phyloP scores from a whole-genome alignment of 1,140 invertebrate genomes.

The Mamestra configurata region DNA sequence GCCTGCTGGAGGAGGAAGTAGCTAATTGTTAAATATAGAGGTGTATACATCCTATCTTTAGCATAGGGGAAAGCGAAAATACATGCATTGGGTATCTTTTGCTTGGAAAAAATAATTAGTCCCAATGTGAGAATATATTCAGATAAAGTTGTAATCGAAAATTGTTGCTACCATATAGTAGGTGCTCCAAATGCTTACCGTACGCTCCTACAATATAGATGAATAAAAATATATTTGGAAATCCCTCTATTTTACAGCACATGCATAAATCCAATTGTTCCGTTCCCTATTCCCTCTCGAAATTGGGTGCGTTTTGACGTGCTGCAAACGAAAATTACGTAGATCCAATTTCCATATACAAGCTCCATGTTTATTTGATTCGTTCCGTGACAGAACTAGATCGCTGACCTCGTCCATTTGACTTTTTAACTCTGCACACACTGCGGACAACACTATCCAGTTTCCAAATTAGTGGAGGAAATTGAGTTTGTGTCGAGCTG shows the following conservation, averaged over 20 bases:
- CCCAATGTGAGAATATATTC: not conserved
- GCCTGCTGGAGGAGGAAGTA: too few relatives aligned
- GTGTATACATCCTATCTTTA: too few relatives aligned
- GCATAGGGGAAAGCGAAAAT: too few relatives aligned
- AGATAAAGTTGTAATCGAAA: not conserved
- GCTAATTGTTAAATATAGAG: too few relatives aligned
- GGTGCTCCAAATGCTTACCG: too few relatives aligned
- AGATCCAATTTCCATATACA: slow-evolving; percentile 16
- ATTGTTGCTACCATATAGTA: not conserved
- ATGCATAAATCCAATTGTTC: slow-evolving; percentile 14
- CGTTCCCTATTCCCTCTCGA: slow-evolving; percentile 3
- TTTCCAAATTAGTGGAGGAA: not conserved
- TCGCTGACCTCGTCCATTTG: not conserved
- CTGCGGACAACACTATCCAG: not conserved
- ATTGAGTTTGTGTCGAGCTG: not conserved
- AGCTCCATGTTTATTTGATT: slow-evolving; percentile 25
- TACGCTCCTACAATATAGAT: not conserved
- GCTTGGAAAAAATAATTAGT: too few relatives aligned
- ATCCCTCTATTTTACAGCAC: not conserved
- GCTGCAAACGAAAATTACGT: slow-evolving; percentile 11
- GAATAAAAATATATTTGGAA: not conserved
- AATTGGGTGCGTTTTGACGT: slow-evolving; percentile 18
- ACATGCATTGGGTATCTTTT: too few relatives aligned
- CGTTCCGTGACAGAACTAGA: not conserved
- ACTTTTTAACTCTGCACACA: slow-evolving; percentile 8